Conservation (phyloP, 2,888 invertebrate species). For the Saturnia pavonia region DNA sequence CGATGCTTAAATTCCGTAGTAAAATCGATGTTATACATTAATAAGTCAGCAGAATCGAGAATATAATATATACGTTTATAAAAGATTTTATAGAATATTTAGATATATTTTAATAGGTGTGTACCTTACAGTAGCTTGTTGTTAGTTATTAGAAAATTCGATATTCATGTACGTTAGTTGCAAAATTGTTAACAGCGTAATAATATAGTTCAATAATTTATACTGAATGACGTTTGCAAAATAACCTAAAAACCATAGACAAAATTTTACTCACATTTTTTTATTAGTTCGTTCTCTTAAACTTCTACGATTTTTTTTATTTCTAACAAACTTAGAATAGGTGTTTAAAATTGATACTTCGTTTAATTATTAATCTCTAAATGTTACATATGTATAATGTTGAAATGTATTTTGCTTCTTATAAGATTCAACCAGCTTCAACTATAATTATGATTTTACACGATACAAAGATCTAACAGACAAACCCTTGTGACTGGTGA, state of each 20-base stretch:
- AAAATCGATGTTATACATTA: constrained; percentile 54
- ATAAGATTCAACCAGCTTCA: no score
- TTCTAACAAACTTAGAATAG: no score
- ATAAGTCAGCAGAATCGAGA: constrained; percentile 26
- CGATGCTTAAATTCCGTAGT: constrained; percentile 63
- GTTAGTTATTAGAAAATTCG: constrained; percentile 64
- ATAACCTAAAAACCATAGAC: not conserved
- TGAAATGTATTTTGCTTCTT: not conserved
- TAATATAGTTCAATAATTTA: constrained; percentile 27
- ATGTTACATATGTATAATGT: no score
- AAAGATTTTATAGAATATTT: constrained; percentile 65
- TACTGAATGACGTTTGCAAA: not conserved
- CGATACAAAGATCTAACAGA: no score
- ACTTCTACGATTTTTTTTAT: no score
- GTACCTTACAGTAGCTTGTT: constrained; percentile 55
- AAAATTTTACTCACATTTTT: no score
- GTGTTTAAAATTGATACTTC: no score
- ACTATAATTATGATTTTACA: no score
- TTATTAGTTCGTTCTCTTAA: no score
- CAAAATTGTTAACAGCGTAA: constrained; percentile 30
- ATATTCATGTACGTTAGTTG: constrained; percentile 58
- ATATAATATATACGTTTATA: constrained; percentile 71
- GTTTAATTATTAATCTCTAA: no score
- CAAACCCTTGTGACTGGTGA: no score
- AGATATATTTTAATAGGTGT: constrained; percentile 41